Evolutionary conservation across 2,113 vertebrate species (phyloP).

Genomic region (Microcebus tavaratra): DNA sequence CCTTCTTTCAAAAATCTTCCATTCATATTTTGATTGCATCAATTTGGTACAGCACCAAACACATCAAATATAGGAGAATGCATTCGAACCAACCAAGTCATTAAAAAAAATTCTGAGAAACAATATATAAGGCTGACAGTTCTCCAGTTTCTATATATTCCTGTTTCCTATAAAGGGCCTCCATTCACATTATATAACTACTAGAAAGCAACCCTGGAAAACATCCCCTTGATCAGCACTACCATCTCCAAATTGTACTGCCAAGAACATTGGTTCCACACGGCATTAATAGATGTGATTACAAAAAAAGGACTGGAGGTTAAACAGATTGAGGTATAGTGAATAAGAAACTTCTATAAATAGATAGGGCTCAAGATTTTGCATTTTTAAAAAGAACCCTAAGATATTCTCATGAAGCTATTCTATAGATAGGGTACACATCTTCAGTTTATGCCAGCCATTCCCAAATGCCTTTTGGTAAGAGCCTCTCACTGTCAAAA

Average conservation of each 20-base stretch:
- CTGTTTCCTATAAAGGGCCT: background rate
- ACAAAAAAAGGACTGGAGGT: background rate
- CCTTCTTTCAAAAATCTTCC: background rate
- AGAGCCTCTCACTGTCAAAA: background rate
- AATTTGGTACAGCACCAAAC: constrained; percentile 5
- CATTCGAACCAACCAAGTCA: constrained; percentile 36
- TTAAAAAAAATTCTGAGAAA: background rate
- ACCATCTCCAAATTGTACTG: background rate
- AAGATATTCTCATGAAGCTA: background rate
- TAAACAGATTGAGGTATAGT: background rate
- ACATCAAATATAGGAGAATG: background rate
- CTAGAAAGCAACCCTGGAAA: constrained; percentile 23
- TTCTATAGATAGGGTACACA: background rate
- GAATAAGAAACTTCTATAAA: background rate
- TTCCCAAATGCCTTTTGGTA: background rate
- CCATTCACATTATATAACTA: background rate
- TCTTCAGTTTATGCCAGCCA: background rate
- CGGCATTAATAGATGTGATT: background rate
- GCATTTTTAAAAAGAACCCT: background rate
- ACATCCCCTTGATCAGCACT: constrained; percentile 7
- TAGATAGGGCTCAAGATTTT: constrained; percentile 24
- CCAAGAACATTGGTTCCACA: background rate
- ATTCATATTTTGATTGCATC: background rate
- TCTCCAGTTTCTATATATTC: constrained; percentile 28
- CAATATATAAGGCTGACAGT: background rate